Conservation (phyloP, 1,140 invertebrate genomes). For the Sinonovacula constricta region DNA sequence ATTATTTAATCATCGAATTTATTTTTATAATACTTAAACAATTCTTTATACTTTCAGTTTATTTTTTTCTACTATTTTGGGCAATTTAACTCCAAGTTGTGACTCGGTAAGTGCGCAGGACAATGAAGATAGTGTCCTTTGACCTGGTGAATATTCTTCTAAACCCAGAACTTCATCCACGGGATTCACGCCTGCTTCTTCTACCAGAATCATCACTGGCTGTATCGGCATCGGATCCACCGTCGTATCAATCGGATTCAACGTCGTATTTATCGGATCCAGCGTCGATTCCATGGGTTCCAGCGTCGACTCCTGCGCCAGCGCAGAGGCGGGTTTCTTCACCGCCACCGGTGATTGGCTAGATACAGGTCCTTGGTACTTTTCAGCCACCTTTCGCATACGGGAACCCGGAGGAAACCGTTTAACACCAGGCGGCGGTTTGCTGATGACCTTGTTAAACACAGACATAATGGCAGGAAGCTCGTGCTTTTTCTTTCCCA, state of each 20-base stretch:
- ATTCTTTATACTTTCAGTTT: too few species aligned
- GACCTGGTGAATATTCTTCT: too few species aligned
- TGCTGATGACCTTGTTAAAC: constrained; percentile 49
- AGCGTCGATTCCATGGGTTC: too few species aligned
- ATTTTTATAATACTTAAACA: too few species aligned
- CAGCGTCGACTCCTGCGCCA: too few species aligned
- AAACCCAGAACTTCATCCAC: too few species aligned
- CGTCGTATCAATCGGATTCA: not conserved
- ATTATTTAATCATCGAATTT: too few species aligned
- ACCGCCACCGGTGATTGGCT: not conserved
- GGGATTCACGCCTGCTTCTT: not conserved
- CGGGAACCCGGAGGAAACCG: not conserved
- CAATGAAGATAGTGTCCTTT: not conserved
- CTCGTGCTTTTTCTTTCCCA: constrained; percentile 34
- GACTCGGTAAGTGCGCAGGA: not conserved
- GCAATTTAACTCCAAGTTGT: not conserved
- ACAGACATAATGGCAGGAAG: constrained; percentile 46
- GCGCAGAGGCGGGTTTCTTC: too few species aligned
- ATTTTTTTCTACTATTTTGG: too few species aligned
- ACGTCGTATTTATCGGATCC: not conserved
- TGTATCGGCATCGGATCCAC: not conserved
- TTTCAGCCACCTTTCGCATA: constrained; percentile 40
- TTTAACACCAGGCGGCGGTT: constrained; percentile 7
- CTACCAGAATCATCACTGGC: not conserved
- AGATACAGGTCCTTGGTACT: constrained; percentile 27